These are phyloP conservation scores for Perodicticus potto DNA, from an alignment of 2,797 vertebrate genomes.

Conservation along the genomic window DNA sequence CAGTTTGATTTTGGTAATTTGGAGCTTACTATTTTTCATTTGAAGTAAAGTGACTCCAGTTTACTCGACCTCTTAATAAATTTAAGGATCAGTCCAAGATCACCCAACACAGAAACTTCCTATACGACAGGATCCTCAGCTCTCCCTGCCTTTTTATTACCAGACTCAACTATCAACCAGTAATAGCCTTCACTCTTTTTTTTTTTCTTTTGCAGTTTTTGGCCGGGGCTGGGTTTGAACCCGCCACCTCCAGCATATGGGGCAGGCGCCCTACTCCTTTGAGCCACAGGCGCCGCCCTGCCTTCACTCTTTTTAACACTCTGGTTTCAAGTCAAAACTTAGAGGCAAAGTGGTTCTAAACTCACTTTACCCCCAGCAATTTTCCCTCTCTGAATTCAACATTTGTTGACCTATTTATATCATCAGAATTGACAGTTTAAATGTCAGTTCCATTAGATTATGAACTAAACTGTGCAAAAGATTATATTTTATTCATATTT, in stretches of 20 bases:
- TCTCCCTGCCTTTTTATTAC: background rate
- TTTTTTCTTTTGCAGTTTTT: too few species aligned
- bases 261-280: too few species aligned
- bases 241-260: too few species aligned
- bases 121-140: background rate
- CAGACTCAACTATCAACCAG: background rate
- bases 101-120: background rate
- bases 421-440: background rate
- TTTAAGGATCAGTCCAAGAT: background rate
- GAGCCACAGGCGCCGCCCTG: too few species aligned
- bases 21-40: background rate
- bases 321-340: background rate
- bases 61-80: background rate
- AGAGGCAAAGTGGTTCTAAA: background rate
- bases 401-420: background rate
- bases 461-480: background rate
- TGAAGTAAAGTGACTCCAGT: background rate
- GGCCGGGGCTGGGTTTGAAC: too few species aligned
- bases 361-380: background rate
- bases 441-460: constrained; percentile 10
- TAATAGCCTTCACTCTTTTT: background rate
- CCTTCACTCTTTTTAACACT: too few species aligned
- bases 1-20: background rate
- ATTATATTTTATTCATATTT: constrained; percentile 27
- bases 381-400: background rate